Percentiles rank a stretch among this genome's conserved stretches.
Evolutionary conservation across 1,140 invertebrate species (phyloP).

Genomic region (Rhopalosiphum maidis): DNA sequence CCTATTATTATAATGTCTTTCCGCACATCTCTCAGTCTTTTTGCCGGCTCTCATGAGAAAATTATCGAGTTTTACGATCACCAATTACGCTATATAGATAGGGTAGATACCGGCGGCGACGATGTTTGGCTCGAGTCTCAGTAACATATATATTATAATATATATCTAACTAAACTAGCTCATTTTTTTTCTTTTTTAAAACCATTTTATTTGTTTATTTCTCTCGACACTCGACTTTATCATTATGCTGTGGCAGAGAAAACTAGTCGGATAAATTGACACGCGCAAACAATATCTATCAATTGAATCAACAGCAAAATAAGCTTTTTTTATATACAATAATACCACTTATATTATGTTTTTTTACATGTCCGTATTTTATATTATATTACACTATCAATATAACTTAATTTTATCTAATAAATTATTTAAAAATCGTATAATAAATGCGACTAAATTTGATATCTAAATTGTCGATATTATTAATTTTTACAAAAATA

Average conservation of each 20-base stretch:
- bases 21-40: not conserved
- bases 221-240: not conserved
- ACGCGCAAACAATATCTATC: not conserved
- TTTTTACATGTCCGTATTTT: not conserved
- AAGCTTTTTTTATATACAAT: not conserved
- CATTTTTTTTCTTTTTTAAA: not conserved
- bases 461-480: not conserved
- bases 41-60: conserved; percentile 25
- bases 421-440: not conserved
- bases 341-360: not conserved
- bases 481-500: conserved; percentile 13
- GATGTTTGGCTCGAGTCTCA: not conserved
- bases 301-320: not conserved
- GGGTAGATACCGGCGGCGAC: not conserved
- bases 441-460: not conserved
- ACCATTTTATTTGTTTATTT: conserved; percentile 22
- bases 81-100: not conserved
- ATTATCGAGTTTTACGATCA: conserved; percentile 51
- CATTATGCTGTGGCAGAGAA: not conserved
- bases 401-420: not conserved
- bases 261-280: not conserved
- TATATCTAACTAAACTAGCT: not conserved
- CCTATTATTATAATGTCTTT: conserved; percentile 42
- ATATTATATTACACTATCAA: not conserved
- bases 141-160: not conserved